Percentiles rank a stretch among this genome's conserved stretches.
phyloP scores from a whole-genome alignment of 2,888 invertebrate species.

The Schrankia costaestrigalis region DNA sequence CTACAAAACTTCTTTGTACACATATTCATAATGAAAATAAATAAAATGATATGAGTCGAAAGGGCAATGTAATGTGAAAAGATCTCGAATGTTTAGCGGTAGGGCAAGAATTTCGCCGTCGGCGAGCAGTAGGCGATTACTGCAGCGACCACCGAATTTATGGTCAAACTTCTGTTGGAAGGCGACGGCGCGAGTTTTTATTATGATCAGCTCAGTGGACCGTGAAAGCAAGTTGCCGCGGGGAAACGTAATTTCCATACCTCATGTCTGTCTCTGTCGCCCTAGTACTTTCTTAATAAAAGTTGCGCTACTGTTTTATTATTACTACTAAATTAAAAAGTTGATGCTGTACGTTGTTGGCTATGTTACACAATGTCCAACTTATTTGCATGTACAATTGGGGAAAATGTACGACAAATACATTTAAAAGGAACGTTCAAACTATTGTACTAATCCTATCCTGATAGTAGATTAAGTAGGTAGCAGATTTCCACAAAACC shows the following conservation, averaged over 20 bases:
- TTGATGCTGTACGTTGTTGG: constrained; percentile 9
- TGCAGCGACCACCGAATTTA: constrained; percentile 75
- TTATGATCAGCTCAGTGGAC: constrained; percentile 81
- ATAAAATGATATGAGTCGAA: too few species aligned
- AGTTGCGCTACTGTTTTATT: constrained; percentile 48
- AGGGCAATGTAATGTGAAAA: constrained; percentile 14
- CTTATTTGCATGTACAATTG: not conserved
- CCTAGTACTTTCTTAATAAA: constrained; percentile 75
- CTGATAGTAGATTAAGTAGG: too few species aligned
- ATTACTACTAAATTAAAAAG: constrained; percentile 34
- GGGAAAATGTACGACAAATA: too few species aligned
- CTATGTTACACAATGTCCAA: not conserved
- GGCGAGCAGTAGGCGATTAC: constrained; percentile 64
- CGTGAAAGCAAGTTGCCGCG: constrained; percentile 79
- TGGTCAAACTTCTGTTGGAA: constrained; percentile 78
- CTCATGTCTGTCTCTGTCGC: constrained; percentile 76
- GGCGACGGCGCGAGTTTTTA: constrained; percentile 81
- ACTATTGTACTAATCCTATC: too few species aligned
- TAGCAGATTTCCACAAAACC: too few species aligned
- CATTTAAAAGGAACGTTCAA: too few species aligned
- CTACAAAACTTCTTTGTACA: too few species aligned
- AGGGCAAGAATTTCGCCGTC: constrained; percentile 59
- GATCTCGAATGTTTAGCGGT: constrained; percentile 43
- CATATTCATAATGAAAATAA: too few species aligned
- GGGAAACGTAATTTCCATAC: constrained; percentile 78